These are phyloP conservation scores for Sprattus sprattus DNA, from an alignment of 2,113 vertebrate species.

Conservation along the genomic window DNA sequence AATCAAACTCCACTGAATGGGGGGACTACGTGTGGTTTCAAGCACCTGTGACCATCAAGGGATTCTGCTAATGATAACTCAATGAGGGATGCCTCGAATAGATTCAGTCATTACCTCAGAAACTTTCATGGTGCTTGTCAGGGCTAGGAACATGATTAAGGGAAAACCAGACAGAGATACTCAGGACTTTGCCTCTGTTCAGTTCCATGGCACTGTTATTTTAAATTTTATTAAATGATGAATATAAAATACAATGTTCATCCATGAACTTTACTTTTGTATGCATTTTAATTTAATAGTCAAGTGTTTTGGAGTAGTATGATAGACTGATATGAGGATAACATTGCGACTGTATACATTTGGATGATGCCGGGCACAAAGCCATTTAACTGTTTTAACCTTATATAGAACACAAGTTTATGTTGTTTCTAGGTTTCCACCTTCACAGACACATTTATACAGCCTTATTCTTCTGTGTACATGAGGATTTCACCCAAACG, in stretches of 20 bases:
- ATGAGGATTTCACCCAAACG: neutral
- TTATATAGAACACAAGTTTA: neutral
- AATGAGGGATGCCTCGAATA: neutral
- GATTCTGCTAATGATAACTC: slow-evolving; percentile 74
- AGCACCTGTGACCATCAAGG: slow-evolving; percentile 84
- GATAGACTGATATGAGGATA: neutral
- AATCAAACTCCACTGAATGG: slow-evolving; percentile 50
- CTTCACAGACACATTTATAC: neutral
- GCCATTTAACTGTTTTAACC: neutral
- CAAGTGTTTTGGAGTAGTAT: neutral
- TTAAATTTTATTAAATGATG: neutral
- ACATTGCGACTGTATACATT: neutral
- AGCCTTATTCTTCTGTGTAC: neutral
- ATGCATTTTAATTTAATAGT: neutral
- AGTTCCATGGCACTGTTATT: neutral
- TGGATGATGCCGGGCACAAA: neutral
- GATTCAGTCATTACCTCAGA: no score
- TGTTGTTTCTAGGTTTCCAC: neutral
- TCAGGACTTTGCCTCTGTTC: neutral
- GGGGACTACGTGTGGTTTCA: slow-evolving; percentile 95
- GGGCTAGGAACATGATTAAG: neutral
- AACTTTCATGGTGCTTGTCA: neutral
- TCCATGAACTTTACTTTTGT: neutral
- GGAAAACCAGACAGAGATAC: neutral
- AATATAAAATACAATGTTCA: neutral